Evolutionary conservation across 2,113 vertebrate genomes (phyloP).

Genomic region (Ciconia maguari): DNA sequence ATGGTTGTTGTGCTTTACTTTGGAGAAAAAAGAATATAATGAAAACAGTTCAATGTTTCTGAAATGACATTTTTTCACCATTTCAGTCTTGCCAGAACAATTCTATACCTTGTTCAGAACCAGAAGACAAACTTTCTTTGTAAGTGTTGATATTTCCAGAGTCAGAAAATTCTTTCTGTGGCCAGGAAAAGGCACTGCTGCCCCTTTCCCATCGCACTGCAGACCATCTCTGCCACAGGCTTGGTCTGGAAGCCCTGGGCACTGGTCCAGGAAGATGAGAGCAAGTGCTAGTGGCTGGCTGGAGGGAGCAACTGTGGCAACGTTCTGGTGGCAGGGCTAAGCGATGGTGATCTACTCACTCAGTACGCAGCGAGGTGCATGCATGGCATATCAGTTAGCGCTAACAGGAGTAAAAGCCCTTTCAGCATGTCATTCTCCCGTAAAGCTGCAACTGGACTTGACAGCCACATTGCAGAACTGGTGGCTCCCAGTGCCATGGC

Average conservation of each 20-base stretch:
- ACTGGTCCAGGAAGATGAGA: background rate
- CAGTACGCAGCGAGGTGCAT: accelerated
- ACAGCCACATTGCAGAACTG: background rate
- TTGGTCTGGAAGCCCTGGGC: background rate
- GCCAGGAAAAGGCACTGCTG: background rate
- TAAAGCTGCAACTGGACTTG: background rate
- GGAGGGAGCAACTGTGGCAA: background rate
- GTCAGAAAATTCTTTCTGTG: background rate
- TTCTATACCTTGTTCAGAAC: background rate
- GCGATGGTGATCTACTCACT: background rate
- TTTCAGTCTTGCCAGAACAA: background rate
- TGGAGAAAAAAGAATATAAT: background rate
- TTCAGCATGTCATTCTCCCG: background rate
- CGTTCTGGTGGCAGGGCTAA: background rate
- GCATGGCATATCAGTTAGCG: accelerated
- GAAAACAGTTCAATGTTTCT: background rate
- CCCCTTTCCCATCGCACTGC: background rate
- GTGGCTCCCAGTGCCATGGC: background rate
- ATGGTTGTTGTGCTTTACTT: background rate
- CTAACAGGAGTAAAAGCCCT: background rate
- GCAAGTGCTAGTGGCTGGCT: background rate
- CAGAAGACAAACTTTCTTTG: background rate
- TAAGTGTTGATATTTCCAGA: background rate
- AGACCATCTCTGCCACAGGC: background rate
- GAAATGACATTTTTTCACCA: background rate